phyloP scores from a whole-genome alignment of 1,140 invertebrate genomes.

The Scylla paramamosain region DNA sequence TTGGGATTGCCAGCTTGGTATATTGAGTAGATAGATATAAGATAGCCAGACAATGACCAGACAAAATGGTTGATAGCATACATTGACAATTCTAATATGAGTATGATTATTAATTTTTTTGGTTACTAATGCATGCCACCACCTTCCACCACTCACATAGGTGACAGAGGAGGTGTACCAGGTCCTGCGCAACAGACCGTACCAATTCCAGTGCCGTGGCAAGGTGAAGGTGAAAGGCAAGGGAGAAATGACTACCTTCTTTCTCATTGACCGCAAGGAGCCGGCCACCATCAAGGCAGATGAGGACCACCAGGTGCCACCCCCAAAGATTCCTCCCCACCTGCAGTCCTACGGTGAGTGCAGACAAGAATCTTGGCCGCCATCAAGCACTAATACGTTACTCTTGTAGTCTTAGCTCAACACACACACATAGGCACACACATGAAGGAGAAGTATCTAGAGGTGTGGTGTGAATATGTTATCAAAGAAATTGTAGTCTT shows the following conservation, averaged over 20 bases:
- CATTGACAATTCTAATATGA: too few relatives aligned
- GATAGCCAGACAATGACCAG: too few relatives aligned
- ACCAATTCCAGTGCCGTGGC: conserved; percentile 90
- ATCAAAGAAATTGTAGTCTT: too few relatives aligned
- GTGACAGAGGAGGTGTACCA: conserved; percentile 92
- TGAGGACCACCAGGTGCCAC: conserved; percentile 78
- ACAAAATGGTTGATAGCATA: too few relatives aligned
- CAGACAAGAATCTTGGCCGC: not conserved
- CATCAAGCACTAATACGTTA: conserved; percentile 33
- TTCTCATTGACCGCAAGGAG: conserved; percentile 87
- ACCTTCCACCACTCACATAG: conserved; percentile 77
- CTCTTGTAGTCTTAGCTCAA: not conserved
- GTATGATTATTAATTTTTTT: too few relatives aligned
- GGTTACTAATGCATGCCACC: not conserved
- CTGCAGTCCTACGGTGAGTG: conserved; percentile 70
- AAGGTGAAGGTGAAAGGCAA: conserved; percentile 96
- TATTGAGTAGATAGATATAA: too few relatives aligned
- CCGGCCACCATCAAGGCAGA: conserved; percentile 83
- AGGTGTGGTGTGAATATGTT: too few relatives aligned
- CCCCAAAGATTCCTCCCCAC: conserved; percentile 69
- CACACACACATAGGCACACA: not conserved
- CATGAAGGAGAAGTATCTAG: not conserved
- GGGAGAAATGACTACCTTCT: conserved; percentile 96
- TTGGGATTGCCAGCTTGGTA: too few relatives aligned
- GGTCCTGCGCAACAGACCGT: conserved; percentile 86